Evolutionary conservation across 2,113 vertebrate species (phyloP).

Genomic region (Girardinichthys multiradiatus): DNA sequence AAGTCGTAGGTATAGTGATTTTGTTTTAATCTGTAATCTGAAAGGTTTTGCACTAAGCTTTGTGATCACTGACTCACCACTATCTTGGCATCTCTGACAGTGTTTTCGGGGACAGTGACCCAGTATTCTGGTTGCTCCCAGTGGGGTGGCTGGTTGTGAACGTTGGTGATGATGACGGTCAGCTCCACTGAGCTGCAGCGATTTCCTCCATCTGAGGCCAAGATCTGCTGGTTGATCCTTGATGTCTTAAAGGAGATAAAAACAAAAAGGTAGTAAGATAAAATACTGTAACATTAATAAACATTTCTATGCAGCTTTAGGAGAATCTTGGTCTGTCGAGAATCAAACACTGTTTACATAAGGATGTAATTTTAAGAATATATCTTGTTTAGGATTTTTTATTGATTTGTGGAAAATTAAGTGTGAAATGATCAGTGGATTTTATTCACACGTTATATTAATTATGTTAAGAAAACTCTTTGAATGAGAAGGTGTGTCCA

Average conservation of each 20-base stretch:
- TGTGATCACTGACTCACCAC: slow-evolving; percentile 76
- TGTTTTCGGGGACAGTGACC: slow-evolving; percentile 88
- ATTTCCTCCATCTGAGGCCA: slow-evolving; percentile 87
- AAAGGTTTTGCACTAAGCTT: too few relatives aligned
- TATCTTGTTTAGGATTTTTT: too few relatives aligned
- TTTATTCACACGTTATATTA: too few relatives aligned
- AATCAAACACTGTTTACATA: too few relatives aligned
- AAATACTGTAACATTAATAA: neutral
- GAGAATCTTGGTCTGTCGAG: neutral
- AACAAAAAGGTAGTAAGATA: slow-evolving; percentile 3
- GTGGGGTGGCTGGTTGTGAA: slow-evolving; percentile 85
- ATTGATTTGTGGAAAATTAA: too few relatives aligned
- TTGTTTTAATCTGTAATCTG: too few relatives aligned
- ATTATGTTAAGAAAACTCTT: too few relatives aligned
- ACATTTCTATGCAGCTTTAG: too few relatives aligned
- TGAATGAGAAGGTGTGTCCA: too few relatives aligned
- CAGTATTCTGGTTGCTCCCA: slow-evolving; percentile 86
- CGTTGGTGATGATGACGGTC: slow-evolving; percentile 84
- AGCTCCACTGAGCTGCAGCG: slow-evolving; percentile 87
- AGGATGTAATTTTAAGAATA: too few relatives aligned
- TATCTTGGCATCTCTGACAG: slow-evolving; percentile 82
- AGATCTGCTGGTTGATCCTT: slow-evolving; percentile 78
- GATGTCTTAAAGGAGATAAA: slow-evolving; percentile 67
- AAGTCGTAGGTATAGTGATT: neutral
- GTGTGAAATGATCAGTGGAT: too few relatives aligned